Base-by-base conservation (phyloP, 2,797 vertebrate genomes). In the Microctenopoma lineatum region DNA sequence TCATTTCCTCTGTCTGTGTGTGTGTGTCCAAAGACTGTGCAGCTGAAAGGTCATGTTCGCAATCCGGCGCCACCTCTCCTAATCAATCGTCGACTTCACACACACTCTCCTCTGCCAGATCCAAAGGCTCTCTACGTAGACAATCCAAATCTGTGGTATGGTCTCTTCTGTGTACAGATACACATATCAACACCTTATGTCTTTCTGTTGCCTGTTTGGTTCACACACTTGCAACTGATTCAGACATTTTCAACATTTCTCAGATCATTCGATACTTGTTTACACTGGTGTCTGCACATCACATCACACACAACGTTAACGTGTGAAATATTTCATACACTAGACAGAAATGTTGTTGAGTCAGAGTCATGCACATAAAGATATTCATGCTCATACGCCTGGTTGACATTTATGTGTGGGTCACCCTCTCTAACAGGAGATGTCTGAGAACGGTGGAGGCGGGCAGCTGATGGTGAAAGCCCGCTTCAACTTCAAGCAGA, bases 401-500 rank as follows among this genome's bases (percentile, higher is more conserved):
- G 48, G 36, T 32, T 32, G 29, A 32, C 5, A 32, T 32, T 32
- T 32, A 5, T 45, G n/a, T 1, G 7, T 53, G 26, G 52, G 9
- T 18, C n/a, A 16, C 27, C 45, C 54, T 16, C 2, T 48, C 16
- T 7, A 71, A 83, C 89, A 99, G 98, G 98, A 98, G 81, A 99
- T 99, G 98, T 95, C 95, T 0, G 97, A 99, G 91, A 99, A 98
- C 89, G 97, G 97, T 61, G 93, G 93, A 36, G 80, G 85, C 0
- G 89, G 89, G 70, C 96, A 96, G 84, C 79, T 94, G 90, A 87
- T 97, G 91, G 98, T 99, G 81, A 98, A 97, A 89, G 98, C 97
- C 27, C 96, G 96, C 90, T 99, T 98, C 92, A 96, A 96, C 92
- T 99, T 99, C 92, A 98, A 97, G 88, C 97, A 99, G 92, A 98